Evolutionary conservation across 2,113 vertebrate species (phyloP), one percentile per base, ranked within the genome.

Genomic region (Tragelaphus imberbis): DNA sequence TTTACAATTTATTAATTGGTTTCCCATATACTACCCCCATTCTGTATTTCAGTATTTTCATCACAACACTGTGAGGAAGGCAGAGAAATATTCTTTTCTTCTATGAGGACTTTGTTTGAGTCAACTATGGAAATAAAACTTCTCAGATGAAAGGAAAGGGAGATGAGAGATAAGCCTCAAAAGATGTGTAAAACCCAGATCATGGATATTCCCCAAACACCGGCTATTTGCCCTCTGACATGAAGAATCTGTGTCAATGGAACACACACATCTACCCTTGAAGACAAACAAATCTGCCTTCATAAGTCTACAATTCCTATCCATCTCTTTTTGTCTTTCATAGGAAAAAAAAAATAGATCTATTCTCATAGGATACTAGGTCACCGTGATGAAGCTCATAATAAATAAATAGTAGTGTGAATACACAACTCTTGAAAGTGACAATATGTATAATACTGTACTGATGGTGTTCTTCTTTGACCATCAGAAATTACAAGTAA

Each of bases 401-500:
- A 96, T 90, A 98, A 98, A 96, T 71, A 95, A 97, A 96, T 49
- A 95, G 15, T 85, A 80, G 82, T 56, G n/a, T 96, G 91, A 88
- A 81, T 90, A 90, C 44, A 55, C 61, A 87, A 12, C 0, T 7
- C 12, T 92, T 47, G 65, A 84, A 89, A 89, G 84, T 89, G 91
- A 81, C 80, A 85, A 2, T 21, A 21, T 33, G 65, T 28, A 23
- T 93, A 6, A 33, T 65, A 61, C 25, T 88, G 91, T 71, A 15
- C 28, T 16, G 19, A 44, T 58, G 61, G 61, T 68, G 6, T 96
- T 80, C 94, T 88, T 97, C 91, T 97, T 33, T 94, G 96, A 89
- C 44, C 16, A 36, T 82, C 80, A 97, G 85, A 82, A 53, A 95
- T 96, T 86, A 95, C 58, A 93, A 85, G 27, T 55, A 90, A 21